phyloP scores from a whole-genome alignment of 2,797 vertebrate species.

The Phataginus tetradactyla region DNA sequence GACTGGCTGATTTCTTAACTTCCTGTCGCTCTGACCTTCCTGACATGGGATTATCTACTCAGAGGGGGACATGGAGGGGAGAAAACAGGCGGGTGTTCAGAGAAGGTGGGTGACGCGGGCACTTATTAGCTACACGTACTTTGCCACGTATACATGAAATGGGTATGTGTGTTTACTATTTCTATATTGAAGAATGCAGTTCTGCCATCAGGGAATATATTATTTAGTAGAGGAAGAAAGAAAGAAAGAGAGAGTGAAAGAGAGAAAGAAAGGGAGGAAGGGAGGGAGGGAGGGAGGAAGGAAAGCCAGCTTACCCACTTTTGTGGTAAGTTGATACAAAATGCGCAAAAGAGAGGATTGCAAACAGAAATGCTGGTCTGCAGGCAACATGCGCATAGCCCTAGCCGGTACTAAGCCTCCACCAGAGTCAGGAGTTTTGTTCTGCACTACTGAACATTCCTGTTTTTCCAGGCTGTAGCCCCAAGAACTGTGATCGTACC shows the following conservation, averaged over 20 bases:
- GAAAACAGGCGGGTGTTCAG: background rate
- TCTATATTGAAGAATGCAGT: background rate
- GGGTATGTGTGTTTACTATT: background rate
- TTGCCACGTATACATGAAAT: background rate
- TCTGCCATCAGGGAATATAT: background rate
- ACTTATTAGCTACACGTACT: background rate
- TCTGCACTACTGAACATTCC: background rate
- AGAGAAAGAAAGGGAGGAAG: rapidly evolving
- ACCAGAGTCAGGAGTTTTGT: background rate
- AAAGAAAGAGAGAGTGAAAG: background rate
- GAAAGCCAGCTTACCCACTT: background rate
- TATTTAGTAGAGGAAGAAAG: background rate
- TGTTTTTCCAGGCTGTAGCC: background rate
- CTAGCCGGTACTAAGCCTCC: background rate
- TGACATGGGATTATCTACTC: background rate
- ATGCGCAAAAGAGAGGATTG: background rate
- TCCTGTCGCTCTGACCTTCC: background rate
- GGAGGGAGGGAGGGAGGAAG: background rate
- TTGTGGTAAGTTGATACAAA: background rate
- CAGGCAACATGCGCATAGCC: background rate
- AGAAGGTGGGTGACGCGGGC: background rate
- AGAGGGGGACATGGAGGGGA: background rate
- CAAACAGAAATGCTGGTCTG: background rate
- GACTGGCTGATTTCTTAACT: background rate
- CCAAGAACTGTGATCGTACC: background rate